Evolutionary conservation across 1,140 invertebrate species (phyloP).

Genomic region (Campoletis sonorensis): DNA sequence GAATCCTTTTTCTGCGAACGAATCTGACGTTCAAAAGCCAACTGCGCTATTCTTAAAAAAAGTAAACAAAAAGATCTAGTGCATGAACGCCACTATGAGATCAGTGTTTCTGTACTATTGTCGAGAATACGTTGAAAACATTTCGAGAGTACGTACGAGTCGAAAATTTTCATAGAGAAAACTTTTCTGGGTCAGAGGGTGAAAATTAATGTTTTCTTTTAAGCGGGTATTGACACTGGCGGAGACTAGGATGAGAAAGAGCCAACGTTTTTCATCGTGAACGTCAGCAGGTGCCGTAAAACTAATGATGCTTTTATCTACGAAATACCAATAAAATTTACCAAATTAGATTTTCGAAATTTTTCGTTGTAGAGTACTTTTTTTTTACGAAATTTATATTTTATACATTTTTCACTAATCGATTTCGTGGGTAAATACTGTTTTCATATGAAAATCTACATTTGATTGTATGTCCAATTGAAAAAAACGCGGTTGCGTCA

Average conservation of each 20-base stretch:
- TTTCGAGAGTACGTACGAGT: neutral
- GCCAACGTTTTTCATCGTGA: conserved; percentile 19
- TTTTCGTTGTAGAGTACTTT: too few species aligned
- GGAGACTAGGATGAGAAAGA: neutral
- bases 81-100: conserved; percentile 9
- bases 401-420: too few species aligned
- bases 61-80: neutral
- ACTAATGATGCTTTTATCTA: neutral
- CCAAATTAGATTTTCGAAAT: too few species aligned
- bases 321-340: neutral
- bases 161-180: neutral
- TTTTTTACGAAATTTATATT: too few species aligned
- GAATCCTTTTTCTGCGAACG: neutral
- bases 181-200: conserved; percentile 33
- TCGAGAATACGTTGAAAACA: conserved; percentile 14
- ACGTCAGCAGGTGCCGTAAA: neutral
- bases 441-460: too few species aligned
- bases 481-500: conserved; percentile 22
- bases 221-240: conserved; percentile 27
- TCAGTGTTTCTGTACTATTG: conserved; percentile 4
- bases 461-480: neutral
- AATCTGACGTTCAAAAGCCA: neutral
- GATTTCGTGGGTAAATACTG: too few species aligned
- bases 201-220: conserved; percentile 39
- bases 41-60: conserved; percentile 20